phyloP scores from a whole-genome alignment of 2,113 vertebrate species.

The Lophochroa leadbeateri region DNA sequence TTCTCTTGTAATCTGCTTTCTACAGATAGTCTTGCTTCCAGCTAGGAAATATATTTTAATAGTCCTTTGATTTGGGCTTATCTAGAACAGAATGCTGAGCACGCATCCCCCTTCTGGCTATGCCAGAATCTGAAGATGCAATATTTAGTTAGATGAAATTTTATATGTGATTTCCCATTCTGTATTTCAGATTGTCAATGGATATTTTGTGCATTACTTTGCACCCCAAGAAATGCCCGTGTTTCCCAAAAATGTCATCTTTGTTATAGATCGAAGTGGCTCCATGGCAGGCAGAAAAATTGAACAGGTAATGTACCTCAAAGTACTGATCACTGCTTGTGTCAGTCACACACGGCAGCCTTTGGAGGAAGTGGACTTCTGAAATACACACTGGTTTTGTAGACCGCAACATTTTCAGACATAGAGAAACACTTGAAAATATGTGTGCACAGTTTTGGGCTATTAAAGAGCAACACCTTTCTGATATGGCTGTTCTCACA shows the following conservation, averaged over 20 bases:
- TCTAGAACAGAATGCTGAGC: neutral
- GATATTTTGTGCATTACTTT: conserved; percentile 95
- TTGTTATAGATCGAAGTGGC: conserved; percentile 89
- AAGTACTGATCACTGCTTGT: neutral
- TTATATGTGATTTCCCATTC: neutral
- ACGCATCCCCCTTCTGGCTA: neutral
- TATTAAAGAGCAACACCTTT: neutral
- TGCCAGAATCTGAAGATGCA: neutral
- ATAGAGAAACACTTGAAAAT: neutral
- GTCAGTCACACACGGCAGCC: neutral
- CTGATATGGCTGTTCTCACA: accelerated
- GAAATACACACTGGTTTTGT: neutral
- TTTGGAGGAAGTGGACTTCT: neutral
- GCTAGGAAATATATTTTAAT: neutral
- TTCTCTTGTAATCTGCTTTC: neutral
- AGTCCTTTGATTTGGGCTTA: neutral
- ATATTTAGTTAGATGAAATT: neutral
- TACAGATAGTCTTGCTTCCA: neutral
- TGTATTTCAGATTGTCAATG: conserved; percentile 78
- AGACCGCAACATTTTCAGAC: neutral
- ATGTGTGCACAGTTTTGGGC: accelerated
- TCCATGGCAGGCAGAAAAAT: conserved; percentile 92
- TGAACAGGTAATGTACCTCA: conserved; percentile 78
- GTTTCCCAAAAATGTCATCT: conserved; percentile 90
- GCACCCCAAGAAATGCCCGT: conserved; percentile 78